These are phyloP conservation scores for Nicator chloris DNA, from an alignment of 2,113 vertebrate species.

Conservation along the genomic window DNA sequence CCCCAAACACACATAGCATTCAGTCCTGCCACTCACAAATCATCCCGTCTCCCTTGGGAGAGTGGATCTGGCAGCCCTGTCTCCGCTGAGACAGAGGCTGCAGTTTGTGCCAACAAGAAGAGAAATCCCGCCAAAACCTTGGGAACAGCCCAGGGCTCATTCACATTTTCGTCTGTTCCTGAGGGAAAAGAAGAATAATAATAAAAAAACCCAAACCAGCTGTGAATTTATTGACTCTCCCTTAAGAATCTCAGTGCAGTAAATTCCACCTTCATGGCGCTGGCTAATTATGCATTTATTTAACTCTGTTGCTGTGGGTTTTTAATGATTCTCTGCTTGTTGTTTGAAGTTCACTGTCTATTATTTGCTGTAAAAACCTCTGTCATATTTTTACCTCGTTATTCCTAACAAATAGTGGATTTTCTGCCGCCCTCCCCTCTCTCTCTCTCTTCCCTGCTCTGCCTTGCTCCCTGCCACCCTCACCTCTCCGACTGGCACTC, in stretches of 20 bases:
- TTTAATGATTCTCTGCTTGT: slow-evolving; percentile 76
- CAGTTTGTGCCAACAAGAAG: slow-evolving; percentile 41
- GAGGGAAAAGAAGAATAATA: not conserved
- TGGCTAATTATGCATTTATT: slow-evolving; percentile 84
- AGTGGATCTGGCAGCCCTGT: not conserved
- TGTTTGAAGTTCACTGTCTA: slow-evolving; percentile 80
- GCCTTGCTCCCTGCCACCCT: slow-evolving; percentile 38
- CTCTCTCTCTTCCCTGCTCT: not conserved
- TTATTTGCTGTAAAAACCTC: slow-evolving; percentile 80
- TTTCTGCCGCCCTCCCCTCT: not conserved
- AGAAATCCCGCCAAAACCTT: slow-evolving; percentile 44
- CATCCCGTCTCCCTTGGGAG: not conserved
- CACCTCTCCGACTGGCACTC: slow-evolving; percentile 55
- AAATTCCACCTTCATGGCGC: slow-evolving; percentile 76
- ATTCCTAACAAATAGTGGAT: slow-evolving; percentile 76
- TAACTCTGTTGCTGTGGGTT: slow-evolving; percentile 74
- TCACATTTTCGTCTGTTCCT: slow-evolving; percentile 47
- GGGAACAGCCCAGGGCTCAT: slow-evolving; percentile 45
- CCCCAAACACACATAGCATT: not conserved
- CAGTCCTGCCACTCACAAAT: not conserved
- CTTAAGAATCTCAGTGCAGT: slow-evolving; percentile 72
- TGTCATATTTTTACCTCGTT: slow-evolving; percentile 81
- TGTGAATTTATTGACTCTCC: slow-evolving; percentile 80
- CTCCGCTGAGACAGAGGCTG: not conserved
- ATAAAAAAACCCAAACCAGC: slow-evolving; percentile 6